Percentiles rank a stretch among this genome's conserved stretches.
Conservation (phyloP, 92 coral and sea anemone species). For the Anthopleura xanthogrammica region DNA sequence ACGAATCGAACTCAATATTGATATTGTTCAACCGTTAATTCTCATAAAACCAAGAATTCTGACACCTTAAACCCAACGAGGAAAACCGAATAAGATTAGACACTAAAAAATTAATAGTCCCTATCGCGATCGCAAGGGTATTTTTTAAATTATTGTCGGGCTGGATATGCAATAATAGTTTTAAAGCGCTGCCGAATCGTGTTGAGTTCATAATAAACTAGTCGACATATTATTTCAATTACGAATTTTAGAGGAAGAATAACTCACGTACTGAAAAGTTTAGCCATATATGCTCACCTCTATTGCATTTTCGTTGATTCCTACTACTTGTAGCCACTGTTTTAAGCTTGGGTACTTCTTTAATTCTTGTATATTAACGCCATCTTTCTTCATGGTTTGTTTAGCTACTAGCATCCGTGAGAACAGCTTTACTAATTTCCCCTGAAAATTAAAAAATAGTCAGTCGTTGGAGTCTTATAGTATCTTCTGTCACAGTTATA, state of each 20-base stretch:
- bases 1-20: neutral
- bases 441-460: slow-evolving; percentile 40
- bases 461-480: neutral
- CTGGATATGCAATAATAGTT: neutral
- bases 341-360: slow-evolving; percentile 74
- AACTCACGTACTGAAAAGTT: neutral
- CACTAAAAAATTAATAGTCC: neutral
- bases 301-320: slow-evolving; percentile 69
- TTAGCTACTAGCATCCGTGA: slow-evolving; percentile 88
- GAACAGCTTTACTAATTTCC: slow-evolving; percentile 90
- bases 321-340: slow-evolving; percentile 94
- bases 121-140: neutral
- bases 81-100: neutral
- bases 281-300: slow-evolving; percentile 46
- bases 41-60: neutral
- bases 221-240: neutral
- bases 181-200: neutral
- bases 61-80: neutral
- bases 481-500: slow-evolving; percentile 16
- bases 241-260: neutral
- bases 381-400: slow-evolving; percentile 62
- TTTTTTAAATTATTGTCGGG: neutral
- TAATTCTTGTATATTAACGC: slow-evolving; percentile 53
- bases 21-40: slow-evolving; percentile 1
- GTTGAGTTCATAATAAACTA: neutral